These are phyloP conservation scores for Pterostichus niger DNA, from an alignment of 2,888 invertebrate genomes.

Conservation along the genomic window DNA sequence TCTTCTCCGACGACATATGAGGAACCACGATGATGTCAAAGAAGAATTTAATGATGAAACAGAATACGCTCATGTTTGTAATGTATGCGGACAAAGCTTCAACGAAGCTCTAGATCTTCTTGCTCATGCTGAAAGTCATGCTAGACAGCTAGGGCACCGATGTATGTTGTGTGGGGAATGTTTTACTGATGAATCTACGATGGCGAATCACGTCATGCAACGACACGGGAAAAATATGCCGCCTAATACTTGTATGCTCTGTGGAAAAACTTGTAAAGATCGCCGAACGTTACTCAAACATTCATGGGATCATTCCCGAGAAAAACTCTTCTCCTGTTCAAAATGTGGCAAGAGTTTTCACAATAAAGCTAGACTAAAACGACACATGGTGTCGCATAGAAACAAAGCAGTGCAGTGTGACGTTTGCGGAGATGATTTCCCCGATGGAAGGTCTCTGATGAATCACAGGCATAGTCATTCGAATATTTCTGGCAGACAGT, in stretches of 20 bases:
- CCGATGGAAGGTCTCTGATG: slow-evolving; percentile 84
- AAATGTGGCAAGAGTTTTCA: slow-evolving; percentile 86
- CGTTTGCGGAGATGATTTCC: slow-evolving; percentile 85
- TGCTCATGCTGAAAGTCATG: slow-evolving; percentile 89
- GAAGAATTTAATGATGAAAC: slow-evolving; percentile 75
- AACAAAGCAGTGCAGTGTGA: slow-evolving; percentile 86
- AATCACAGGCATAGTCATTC: slow-evolving; percentile 85
- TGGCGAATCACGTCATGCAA: slow-evolving; percentile 82
- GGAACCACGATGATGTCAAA: slow-evolving; percentile 74
- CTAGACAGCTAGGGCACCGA: slow-evolving; percentile 80
- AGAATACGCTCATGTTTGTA: slow-evolving; percentile 83
- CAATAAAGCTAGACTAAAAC: slow-evolving; percentile 82
- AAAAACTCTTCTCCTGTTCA: slow-evolving; percentile 81
- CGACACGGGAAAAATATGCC: slow-evolving; percentile 82
- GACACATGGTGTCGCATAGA: slow-evolving; percentile 86
- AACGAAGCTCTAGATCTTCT: slow-evolving; percentile 87
- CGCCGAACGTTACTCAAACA: slow-evolving; percentile 84
- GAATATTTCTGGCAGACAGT: slow-evolving; percentile 81
- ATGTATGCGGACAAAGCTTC: slow-evolving; percentile 89
- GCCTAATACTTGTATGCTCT: slow-evolving; percentile 83
- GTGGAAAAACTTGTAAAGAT: slow-evolving; percentile 85
- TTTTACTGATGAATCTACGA: slow-evolving; percentile 81
- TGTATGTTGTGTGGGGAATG: slow-evolving; percentile 84
- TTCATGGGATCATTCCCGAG: slow-evolving; percentile 83
- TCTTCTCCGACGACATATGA: slow-evolving; percentile 84